phyloP scores from a whole-genome alignment of 1,140 invertebrate genomes.

The Oncopeltus fasciatus region DNA sequence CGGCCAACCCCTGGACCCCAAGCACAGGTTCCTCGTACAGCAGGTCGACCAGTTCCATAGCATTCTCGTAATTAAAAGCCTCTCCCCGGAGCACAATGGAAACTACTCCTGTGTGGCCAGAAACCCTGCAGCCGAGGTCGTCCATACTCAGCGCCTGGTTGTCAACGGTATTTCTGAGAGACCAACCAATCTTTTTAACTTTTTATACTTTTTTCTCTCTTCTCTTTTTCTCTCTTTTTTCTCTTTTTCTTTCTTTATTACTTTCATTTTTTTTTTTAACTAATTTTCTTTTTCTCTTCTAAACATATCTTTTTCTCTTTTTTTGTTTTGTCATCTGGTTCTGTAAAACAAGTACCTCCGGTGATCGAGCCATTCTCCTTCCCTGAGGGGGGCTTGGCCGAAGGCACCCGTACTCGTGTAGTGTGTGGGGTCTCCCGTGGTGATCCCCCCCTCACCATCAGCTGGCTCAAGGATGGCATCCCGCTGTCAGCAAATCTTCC shows the following conservation, averaged over 20 bases:
- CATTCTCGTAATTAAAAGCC: conserved; percentile 61
- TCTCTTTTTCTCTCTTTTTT: conserved; percentile 18
- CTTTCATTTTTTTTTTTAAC: too few relatives aligned
- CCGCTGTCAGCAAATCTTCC: conserved; percentile 36
- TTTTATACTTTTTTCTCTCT: conserved; percentile 24
- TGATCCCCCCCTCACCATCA: conserved; percentile 56
- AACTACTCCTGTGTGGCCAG: conserved; percentile 59
- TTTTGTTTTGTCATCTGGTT: conserved; percentile 8
- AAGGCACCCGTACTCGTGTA: conserved; percentile 69
- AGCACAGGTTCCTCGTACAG: conserved; percentile 42
- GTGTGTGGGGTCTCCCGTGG: conserved; percentile 72
- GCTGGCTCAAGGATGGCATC: conserved; percentile 63
- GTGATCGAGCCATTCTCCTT: conserved; percentile 72
- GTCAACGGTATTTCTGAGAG: conserved; percentile 51
- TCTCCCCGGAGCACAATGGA: conserved; percentile 60
- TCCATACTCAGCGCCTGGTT: conserved; percentile 54
- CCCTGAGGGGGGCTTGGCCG: conserved; percentile 56
- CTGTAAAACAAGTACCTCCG: conserved; percentile 56
- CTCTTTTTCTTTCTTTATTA: conserved; percentile 12
- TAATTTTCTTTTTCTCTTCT: not conserved
- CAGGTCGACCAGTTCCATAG: conserved; percentile 62
- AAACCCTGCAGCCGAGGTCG: conserved; percentile 55
- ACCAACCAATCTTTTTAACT: conserved; percentile 23
- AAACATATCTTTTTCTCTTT: conserved; percentile 6
- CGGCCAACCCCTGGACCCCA: conserved; percentile 41